Conservation (phyloP, 2,888 invertebrate species). For the Habroteleia sp. region DNA sequence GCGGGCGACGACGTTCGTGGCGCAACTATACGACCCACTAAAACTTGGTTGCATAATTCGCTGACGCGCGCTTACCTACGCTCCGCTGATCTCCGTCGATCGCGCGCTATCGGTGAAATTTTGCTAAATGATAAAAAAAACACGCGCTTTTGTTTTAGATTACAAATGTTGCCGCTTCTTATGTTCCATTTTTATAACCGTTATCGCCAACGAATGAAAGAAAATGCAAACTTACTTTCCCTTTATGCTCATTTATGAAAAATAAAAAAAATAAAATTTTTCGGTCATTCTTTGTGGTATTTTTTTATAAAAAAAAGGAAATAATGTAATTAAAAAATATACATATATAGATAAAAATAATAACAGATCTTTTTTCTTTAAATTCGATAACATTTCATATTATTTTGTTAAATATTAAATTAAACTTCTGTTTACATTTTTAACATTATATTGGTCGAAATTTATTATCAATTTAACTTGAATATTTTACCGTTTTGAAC, state of each 20-base stretch:
- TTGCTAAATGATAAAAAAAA: slow-evolving; percentile 19
- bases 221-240: slow-evolving; percentile 4
- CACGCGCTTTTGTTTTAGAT: slow-evolving; percentile 11
- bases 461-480: no score
- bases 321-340: no score
- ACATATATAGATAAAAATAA: no score
- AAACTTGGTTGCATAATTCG: slow-evolving; percentile 78
- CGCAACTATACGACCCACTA: slow-evolving; percentile 80
- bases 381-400: no score
- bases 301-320: no score
- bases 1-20: slow-evolving; percentile 70
- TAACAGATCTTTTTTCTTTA: no score
- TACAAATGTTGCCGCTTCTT: slow-evolving; percentile 6
- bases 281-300: no score
- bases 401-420: no score
- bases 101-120: slow-evolving; percentile 51
- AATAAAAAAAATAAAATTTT: no score
- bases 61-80: slow-evolving; percentile 64
- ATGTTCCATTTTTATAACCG: slow-evolving; percentile 12
- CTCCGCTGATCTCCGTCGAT: slow-evolving; percentile 62
- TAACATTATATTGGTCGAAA: no score
- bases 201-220: slow-evolving; percentile 19
- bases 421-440: no score
- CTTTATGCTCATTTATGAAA: slow-evolving; percentile 1
- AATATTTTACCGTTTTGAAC: no score